Evolutionary conservation across 2,888 invertebrate species (phyloP), one percentile per base, ranked within the genome.

Genomic region (Slavum lentiscoides): DNA sequence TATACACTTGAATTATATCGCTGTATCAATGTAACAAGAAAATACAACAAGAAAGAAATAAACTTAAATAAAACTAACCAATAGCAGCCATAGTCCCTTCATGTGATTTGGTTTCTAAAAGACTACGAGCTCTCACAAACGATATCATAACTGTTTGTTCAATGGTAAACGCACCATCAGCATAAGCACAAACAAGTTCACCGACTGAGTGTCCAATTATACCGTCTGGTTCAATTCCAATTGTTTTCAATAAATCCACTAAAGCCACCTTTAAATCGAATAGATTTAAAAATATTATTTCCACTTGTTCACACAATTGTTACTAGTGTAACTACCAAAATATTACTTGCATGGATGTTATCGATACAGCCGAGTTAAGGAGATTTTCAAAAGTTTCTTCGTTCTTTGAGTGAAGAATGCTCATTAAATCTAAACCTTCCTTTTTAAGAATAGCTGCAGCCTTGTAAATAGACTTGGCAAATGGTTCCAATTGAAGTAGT

Each of bases 81-180:
- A 97, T 90, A 67, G 97, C 97, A 59, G 97, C 97, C 97, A 97
- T 97, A 74, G 91, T 92, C 59, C 95, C 96, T 49, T 89, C 88
- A 15, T 91, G 86, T 84, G 95, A 87, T 84, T 90, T 89, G 13
- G 93, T 91, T 85, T 95, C 94, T 84, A 91, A 87, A 84, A 96
- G 92, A 84, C 93, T 92, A 85, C 91, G 91, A 23, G 97, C 97
- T 87, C 98, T 91, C 91, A 95, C 95, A 88, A 94, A 98, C 58
- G 98, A 97, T 70, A 96, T 93, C 84, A 97, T 88, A 77, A 98
- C 93, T 0, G 97, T 93, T 88, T 99, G 97, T 86, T 97, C 97
- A 2, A 94, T 92, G 9, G 96, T 96, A 85, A 99, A 92, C 72
- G 95, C 93, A 19, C 96, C 97, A 85, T 91, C 91, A 77, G 90